A percentile compares a stretch with the other conserved stretches of the same genome.
phyloP scores from a whole-genome alignment of 1,140 invertebrate species.

The Propsilocerus akamusi region DNA sequence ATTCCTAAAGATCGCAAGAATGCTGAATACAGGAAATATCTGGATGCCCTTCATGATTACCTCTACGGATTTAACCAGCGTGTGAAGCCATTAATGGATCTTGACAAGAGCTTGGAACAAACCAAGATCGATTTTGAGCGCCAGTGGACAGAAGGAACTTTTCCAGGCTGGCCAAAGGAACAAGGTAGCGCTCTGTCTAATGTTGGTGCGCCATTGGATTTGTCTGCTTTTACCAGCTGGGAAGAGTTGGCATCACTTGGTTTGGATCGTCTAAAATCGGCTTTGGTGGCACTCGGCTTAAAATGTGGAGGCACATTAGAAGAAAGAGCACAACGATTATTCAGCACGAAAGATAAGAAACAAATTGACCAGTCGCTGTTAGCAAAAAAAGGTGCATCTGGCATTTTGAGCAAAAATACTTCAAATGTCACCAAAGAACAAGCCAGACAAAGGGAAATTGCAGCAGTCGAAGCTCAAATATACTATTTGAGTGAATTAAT shows the following conservation, averaged over 20 bases:
- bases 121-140: slow-evolving; percentile 67
- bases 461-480: slow-evolving; percentile 70
- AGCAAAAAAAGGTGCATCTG: slow-evolving; percentile 64
- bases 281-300: slow-evolving; percentile 87
- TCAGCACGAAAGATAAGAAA: slow-evolving; percentile 87
- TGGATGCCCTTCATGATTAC: slow-evolving; percentile 73
- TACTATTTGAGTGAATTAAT: slow-evolving; percentile 73
- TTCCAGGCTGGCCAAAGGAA: slow-evolving; percentile 96
- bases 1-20: slow-evolving; percentile 90
- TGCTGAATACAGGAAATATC: slow-evolving; percentile 79
- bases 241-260: slow-evolving; percentile 94
- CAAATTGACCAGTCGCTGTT: slow-evolving; percentile 77
- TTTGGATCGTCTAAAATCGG: slow-evolving; percentile 91
- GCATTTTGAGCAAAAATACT: slow-evolving; percentile 42
- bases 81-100: slow-evolving; percentile 81
- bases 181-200: slow-evolving; percentile 80
- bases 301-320: slow-evolving; percentile 98
- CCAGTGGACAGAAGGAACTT: slow-evolving; percentile 76
- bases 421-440: slow-evolving; percentile 43
- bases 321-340: slow-evolving; percentile 89
- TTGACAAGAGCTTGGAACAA: slow-evolving; percentile 57
- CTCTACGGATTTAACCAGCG: slow-evolving; percentile 66
- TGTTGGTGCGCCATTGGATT: slow-evolving; percentile 86
- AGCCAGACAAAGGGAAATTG: slow-evolving; percentile 64
- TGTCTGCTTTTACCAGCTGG: slow-evolving; percentile 93